Conservation (phyloP, 2,888 invertebrate species). For the Parascotia fuliginaria region DNA sequence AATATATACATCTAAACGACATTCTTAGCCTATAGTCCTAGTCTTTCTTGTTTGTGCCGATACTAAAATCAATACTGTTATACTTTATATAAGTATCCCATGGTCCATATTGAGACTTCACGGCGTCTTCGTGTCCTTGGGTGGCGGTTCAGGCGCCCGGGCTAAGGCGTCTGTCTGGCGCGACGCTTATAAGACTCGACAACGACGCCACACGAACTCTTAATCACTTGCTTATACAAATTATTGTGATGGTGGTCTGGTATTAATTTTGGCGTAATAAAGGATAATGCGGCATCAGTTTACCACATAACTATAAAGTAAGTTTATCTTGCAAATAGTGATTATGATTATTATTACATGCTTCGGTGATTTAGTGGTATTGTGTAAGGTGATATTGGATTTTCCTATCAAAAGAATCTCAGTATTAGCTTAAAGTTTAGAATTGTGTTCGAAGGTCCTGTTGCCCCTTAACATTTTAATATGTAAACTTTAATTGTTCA, state of each 20-base stretch:
- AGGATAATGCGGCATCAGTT: not conserved
- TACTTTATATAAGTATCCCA: not conserved
- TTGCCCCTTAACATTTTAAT: too few species aligned
- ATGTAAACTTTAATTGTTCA: too few species aligned
- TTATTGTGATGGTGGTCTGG: not conserved
- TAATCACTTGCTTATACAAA: conserved; percentile 9
- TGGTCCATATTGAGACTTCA: conserved; percentile 23
- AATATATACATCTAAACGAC: too few species aligned
- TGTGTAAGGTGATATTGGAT: too few species aligned
- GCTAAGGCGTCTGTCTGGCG: conserved; percentile 31
- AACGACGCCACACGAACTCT: conserved; percentile 10
- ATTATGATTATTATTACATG: too few species aligned
- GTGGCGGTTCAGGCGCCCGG: not conserved
- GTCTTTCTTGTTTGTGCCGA: too few species aligned
- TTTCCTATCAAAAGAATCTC: too few species aligned
- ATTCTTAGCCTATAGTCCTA: too few species aligned
- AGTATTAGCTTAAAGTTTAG: too few species aligned
- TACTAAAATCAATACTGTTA: not conserved
- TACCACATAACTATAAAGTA: not conserved
- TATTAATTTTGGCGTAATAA: not conserved
- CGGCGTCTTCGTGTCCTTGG: conserved; percentile 39
- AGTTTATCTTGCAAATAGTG: too few species aligned
- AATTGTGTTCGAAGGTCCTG: too few species aligned
- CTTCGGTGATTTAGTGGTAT: too few species aligned
- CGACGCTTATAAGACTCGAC: conserved; percentile 10